Evolutionary conservation across 2,888 invertebrate genomes (phyloP), one percentile per base, ranked within the genome.

Genomic region (Rhingia rostrata): DNA sequence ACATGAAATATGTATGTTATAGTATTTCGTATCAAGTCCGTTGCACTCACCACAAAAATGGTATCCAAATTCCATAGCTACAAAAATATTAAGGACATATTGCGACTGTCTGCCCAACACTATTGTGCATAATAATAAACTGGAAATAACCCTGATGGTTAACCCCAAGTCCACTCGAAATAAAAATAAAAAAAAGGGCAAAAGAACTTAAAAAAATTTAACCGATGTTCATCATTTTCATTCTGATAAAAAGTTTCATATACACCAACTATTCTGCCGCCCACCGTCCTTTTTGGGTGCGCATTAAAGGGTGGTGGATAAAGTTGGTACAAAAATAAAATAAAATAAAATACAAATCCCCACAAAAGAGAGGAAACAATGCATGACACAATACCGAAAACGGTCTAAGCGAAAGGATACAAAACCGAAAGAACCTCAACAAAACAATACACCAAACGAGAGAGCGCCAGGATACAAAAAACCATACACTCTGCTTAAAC

Each of bases 141-240:
- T 75, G 32, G 53, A 84, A 75, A 80, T 64, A 51, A 47, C 64
- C 49, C 64, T 14, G 80, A 2, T 2, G 22, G 64, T 74, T 45
- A 80, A 70, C 47, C 60, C 69, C 64, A 49, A 32, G 60, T 72
- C 60, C 58, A 56, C 14, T 54, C 39, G 37, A 51, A 22, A 39
- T 14, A 10, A 30, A 6, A 58, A 32, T 30, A 58, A 51, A 51
- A n/a, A 14, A 51, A 61, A 56, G 39, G 51, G 30, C 64, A 53
- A 74, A 84, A 74, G 58, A 58, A 80, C 64, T 49, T 80, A 64
- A 61, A 70, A 60, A 74, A 64, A 66, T 56, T 64, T 66, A 80
- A 75, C 80, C 80, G 49, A 80, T 84, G 84, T 84, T 80, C 80
- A 84, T 84, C 84, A 84, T 75, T 80, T 70, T 53, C 43, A 60